Evolutionary conservation across 2,113 vertebrate genomes (phyloP).

Genomic region (Melanerpes formicivorus): DNA sequence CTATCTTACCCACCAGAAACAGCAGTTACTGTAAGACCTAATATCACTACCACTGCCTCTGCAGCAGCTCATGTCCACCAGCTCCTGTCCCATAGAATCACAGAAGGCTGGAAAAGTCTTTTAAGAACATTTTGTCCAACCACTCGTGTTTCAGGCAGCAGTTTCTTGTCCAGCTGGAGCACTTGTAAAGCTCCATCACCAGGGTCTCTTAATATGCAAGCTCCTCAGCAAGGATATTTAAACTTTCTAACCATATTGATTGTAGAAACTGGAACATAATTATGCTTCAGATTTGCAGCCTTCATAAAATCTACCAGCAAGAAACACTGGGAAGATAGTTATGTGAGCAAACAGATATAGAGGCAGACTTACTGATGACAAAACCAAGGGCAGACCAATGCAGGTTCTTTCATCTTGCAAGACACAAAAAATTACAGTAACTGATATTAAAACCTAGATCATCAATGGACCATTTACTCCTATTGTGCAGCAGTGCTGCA

Average conservation of each 20-base stretch:
- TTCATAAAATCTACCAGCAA: neutral
- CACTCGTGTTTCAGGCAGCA: neutral
- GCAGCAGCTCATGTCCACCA: neutral
- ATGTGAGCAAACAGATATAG: neutral
- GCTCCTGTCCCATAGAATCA: neutral
- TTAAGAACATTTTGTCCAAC: neutral
- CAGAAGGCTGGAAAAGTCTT: no score
- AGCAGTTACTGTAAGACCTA: no score
- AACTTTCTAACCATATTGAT: neutral
- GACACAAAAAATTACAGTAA: neutral
- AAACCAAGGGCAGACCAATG: neutral
- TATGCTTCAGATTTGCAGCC: neutral
- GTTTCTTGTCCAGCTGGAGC: neutral
- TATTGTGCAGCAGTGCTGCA: neutral
- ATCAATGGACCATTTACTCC: neutral
- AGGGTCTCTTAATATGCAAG: neutral
- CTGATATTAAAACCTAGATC: neutral
- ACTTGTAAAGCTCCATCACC: neutral
- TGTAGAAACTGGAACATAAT: neutral
- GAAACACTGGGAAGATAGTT: neutral
- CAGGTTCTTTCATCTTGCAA: neutral
- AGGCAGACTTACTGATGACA: neutral
- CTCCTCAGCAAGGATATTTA: neutral
- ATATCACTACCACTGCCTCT: neutral
- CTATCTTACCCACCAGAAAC: neutral